Evolutionary conservation across 2,888 invertebrate species (phyloP), one percentile per base, ranked within the genome.

Genomic region (Dryomyza anilis): DNA sequence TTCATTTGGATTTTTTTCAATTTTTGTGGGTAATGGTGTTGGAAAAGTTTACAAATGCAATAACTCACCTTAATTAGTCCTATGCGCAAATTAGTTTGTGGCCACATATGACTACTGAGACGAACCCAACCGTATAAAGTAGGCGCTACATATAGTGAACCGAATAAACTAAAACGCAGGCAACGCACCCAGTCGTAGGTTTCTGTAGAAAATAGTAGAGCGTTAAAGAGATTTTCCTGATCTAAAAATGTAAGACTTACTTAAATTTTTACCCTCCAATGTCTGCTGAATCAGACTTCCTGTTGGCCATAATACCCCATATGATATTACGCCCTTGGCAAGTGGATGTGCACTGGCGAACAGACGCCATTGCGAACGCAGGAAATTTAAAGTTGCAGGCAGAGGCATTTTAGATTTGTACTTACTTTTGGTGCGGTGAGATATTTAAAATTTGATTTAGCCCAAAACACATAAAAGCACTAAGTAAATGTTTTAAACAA

Each of bases 111-210:
- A 71, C 88, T 89, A 50, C 91, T 89, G 57, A 93, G 81, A 72
- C 88, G 89, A 63, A 95, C 85, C 94, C 94, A 94, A 53, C 87
- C 86, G 76, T 92, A 93, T 0, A 94, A 82, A 5, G 91, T 89
- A 19, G 94, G 94, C 3, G 93, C 94, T 33, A 92, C 91, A 81
- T 89, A 91, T 63, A 91, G 86, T 4, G 89, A 88, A 14, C 93
- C 94, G 79, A 90, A 93, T 45, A 93, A 72, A 74, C 91, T 88
- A 83, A 89, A 94, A 69, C 92, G 86, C 58, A 88, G 80, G 70
- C 89, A 88, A 78, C 91, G 87, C 77, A 82, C 85, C 88, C 89
- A 90, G 74, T 91, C 90, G 77, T 87, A 89, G 68, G 82, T 85
- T 63, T 84, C 87, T 86, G 65, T 1, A 48, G 14, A 19, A 58